Conservation (phyloP, 2,797 vertebrate species). For the Chanos chanos region DNA sequence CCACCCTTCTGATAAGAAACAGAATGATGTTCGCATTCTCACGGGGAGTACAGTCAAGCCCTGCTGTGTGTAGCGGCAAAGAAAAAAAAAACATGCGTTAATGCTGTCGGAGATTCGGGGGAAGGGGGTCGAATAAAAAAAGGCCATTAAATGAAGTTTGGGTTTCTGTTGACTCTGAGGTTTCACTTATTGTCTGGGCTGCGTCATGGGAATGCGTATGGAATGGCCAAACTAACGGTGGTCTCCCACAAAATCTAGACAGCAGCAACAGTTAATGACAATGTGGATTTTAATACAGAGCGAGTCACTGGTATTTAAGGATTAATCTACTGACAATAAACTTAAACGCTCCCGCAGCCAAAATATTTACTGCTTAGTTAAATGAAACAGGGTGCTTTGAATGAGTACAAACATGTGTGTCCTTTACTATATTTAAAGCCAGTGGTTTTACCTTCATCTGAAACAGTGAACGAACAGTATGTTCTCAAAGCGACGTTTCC, state of each 20-base stretch:
- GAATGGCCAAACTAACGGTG: slow-evolving; percentile 45
- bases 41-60: no score
- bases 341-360: slow-evolving; percentile 35
- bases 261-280: slow-evolving; percentile 39
- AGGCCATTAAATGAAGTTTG: background rate
- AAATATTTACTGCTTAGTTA: slow-evolving; percentile 38
- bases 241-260: slow-evolving; percentile 40
- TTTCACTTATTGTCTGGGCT: slow-evolving; percentile 43
- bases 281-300: slow-evolving; percentile 38
- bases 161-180: background rate
- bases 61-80: no score
- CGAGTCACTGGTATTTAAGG: slow-evolving; percentile 50
- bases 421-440: slow-evolving; percentile 28
- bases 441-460: slow-evolving; percentile 23
- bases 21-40: no score
- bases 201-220: slow-evolving; percentile 38
- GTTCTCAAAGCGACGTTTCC: background rate
- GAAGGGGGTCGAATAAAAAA: slow-evolving; percentile 3
- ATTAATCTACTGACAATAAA: slow-evolving; percentile 50
- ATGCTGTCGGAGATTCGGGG: background rate
- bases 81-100: no score
- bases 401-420: slow-evolving; percentile 36
- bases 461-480: background rate
- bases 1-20: no score
- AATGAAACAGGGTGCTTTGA: slow-evolving; percentile 31